Base-by-base conservation (phyloP, 2,797 vertebrate genomes). In the Pseudotriccus pelzelni region DNA sequence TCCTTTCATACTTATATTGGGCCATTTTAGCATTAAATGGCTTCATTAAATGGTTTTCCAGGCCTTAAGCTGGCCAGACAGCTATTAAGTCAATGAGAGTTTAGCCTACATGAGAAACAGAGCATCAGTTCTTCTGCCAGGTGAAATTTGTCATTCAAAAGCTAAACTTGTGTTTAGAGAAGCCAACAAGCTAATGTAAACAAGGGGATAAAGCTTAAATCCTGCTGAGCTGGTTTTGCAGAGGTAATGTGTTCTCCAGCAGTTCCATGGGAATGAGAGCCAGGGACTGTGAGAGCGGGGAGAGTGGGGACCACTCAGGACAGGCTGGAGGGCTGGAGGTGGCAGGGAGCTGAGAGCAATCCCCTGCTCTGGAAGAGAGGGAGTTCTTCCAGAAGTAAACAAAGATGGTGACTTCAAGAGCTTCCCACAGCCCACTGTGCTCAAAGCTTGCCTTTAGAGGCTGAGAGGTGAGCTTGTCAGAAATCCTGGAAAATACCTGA, bases 111-210 rank as follows among this genome's bases (percentile, higher is more conserved):
- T 28, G 46, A 79, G 83, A 85, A 88, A 76, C 1, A 7, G 32
- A 73, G 81, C 69, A 92, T 86, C 84, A 90, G n/a, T 84, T 73
- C 69, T 50, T 53, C 66, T 89, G 87, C 73, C 77, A 76, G 89
- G 59, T 62, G 76, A 73, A 76, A 83, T 59, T 25, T 6, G 53
- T 41, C 25, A 66, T 60, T 92, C 64, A 46, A 50, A 74, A 80
- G 47, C 36, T 66, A 27, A 86, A 50, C 64, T 41, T 43, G 28
- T 34, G 34, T 46, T 86, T 76, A 30, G 47, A 74, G 77, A 74
- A 89, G 63, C 47, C 73, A 73, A 24, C 11, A 37, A 63, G 37
- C 41, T 73, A 28, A 53, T 24, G 44, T 55, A 83, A 88, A 90
- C 68, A 83, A 25, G 64, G 68, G 12, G 23, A 77, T 43, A 34